Conservation (phyloP, 2,888 invertebrate species). For the Hirtodrosophila trivittata region DNA sequence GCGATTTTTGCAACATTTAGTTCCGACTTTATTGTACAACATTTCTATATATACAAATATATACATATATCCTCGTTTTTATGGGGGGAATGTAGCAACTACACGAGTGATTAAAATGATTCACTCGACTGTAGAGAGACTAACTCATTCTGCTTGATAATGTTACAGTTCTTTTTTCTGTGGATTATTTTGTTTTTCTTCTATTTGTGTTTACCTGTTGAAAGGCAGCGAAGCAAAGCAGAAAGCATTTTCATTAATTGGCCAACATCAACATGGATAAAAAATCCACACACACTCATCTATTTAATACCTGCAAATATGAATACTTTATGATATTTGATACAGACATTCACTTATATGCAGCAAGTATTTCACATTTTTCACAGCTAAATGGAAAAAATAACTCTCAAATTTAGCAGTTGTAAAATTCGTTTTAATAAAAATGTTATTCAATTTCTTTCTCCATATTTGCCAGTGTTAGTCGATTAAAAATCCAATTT, state of each 20-base stretch:
- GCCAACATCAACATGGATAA: constrained; percentile 13
- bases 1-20: constrained; percentile 60
- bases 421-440: no score
- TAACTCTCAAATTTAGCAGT: no score
- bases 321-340: no score
- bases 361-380: no score
- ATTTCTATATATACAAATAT: constrained; percentile 45
- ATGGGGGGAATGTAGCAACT: constrained; percentile 18
- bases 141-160: constrained; percentile 28
- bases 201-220: constrained; percentile 15
- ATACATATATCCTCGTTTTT: constrained; percentile 22
- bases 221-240: constrained; percentile 22
- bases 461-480: no score
- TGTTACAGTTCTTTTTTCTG: constrained; percentile 30
- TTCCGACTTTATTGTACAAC: constrained; percentile 16
- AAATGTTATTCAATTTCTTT: no score
- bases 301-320: no score
- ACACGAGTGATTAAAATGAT: constrained; percentile 71
- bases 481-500: no score
- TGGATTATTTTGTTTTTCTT: constrained; percentile 26
- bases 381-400: no score
- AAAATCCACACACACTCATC: no score
- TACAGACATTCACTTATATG: no score
- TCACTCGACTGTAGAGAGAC: constrained; percentile 68
- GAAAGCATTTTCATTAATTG: constrained; percentile 52